Base-by-base conservation (phyloP, 2,797 vertebrate species). In the Pseudochirops cupreus region DNA sequence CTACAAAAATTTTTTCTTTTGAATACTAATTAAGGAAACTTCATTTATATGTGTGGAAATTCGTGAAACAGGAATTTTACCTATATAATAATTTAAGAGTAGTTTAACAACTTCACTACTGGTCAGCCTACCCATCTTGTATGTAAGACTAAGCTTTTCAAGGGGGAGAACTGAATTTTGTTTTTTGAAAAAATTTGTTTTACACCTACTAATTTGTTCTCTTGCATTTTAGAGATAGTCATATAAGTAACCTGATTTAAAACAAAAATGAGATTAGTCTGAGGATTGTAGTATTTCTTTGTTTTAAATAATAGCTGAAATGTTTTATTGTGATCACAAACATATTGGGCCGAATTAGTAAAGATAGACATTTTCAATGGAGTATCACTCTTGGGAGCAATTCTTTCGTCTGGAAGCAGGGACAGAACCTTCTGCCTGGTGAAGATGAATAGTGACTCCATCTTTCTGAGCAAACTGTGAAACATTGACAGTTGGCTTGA, bases 211-310 rank as follows among this genome's bases (percentile, higher is more conserved):
- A 29, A 59, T 94, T 94, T 62, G 55, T 91, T 62, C 53, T 59
- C 39, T 94, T 95, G 89, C 16, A 21, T 95, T 95, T 96, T 56
- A 97, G 67, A 91, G 52, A 24, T 93, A 82, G 57, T n/a, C 93
- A 95, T 46, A 55, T 67, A 94, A 90, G 92, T 62, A 28, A 93
- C 33, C n/a, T 24, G n/a, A 74, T 39, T 74, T 74, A 74, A 74
- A 74, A 74, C 67, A 74, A 74, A 74, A 74, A 74, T 16, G 21
- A 74, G 18, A 82, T 39, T 82, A 82, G 7, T 28, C 62, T 67
- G 62, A 67, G 62, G 62, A 18, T 92, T 87, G 46, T 53, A 91
- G 53, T 21, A 29, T 93, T 14, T 91, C 13, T 39, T 93, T 92
- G 0, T 59, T 91, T 31, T 59, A 39, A 91, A 26, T 33, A 91